Evolutionary conservation across 2,797 vertebrate species (phyloP), one percentile per base, ranked within the genome.

Genomic region (Spinibarbus caldwelli): DNA sequence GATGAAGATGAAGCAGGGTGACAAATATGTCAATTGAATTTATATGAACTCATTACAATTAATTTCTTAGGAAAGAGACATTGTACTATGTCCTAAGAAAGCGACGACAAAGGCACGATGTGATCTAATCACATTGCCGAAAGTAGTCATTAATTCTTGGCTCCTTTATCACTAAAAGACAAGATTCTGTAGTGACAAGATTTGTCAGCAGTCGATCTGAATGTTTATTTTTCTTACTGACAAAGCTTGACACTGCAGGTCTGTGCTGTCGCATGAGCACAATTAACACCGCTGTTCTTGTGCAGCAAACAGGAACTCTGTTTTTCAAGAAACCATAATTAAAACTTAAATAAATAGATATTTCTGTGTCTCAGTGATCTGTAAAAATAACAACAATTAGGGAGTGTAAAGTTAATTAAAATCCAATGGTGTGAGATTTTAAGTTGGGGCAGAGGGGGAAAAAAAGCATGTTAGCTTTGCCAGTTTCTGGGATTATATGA

Each of bases 321-420:
- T 72, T 34, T 70, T 66, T 86, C 68, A 83, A 29, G 73, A 87
- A 87, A 78, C 68, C 79, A 79, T 89, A 88, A 88, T 89, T 89
- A 89, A 90, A 88, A 78, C 78, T 54, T 49, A 89, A 86, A 89
- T 85, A 88, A 89, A 90, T 88, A 70, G 76, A 86, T 86, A 83
- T 87, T 86, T 84, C 84, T 76, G 78, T 88, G 78, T 87, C 78
- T 80, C 86, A 82, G 73, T 87, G 85, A 87, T 82, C 88, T 88
- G 86, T 82, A 80, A 90, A 86, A 34, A 84, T 26, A 7, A 54
- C 45, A 41, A 85, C 84, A 89, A 89, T 87, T 83, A 67, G 43
- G 78, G 62, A 77, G 86, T 80, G 59, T 79, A 82, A 90, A 88
- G 85, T 85, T 89, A 89, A 91, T 91, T 91, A 88, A 90, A 90